These are phyloP conservation scores for Donacobius atricapilla DNA, from an alignment of 2,113 vertebrate genomes.

Conservation along the genomic window DNA sequence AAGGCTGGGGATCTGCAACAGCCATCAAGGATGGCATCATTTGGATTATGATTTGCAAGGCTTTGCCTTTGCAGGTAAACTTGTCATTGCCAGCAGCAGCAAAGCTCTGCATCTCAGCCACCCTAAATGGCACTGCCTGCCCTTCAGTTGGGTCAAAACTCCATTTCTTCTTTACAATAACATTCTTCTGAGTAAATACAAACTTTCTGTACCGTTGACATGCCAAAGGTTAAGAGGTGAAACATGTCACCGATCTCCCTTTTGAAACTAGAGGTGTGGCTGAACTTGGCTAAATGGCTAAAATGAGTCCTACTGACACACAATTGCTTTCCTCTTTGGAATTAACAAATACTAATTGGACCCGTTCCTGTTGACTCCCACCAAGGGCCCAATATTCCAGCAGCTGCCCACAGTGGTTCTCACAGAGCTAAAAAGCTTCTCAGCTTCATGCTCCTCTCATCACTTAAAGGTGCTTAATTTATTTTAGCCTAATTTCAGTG, in stretches of 20 bases:
- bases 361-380: background rate
- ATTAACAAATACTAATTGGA: background rate
- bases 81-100: background rate
- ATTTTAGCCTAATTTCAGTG: background rate
- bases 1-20: background rate
- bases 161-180: background rate
- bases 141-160: background rate
- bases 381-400: background rate
- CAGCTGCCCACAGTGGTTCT: background rate
- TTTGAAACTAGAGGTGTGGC: background rate
- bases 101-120: background rate
- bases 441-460: background rate
- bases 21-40: background rate
- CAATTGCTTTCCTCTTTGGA: background rate
- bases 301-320: background rate
- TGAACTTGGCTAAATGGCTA: background rate
- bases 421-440: background rate
- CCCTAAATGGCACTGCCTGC: background rate
- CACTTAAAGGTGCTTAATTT: constrained; percentile 20
- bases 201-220: background rate
- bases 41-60: background rate
- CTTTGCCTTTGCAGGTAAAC: background rate
- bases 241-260: background rate
- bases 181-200: background rate
- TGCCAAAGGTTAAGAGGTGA: background rate